Evolutionary conservation across 2,888 invertebrate species (phyloP).

Genomic region (Melikaiella ostensackeni): DNA sequence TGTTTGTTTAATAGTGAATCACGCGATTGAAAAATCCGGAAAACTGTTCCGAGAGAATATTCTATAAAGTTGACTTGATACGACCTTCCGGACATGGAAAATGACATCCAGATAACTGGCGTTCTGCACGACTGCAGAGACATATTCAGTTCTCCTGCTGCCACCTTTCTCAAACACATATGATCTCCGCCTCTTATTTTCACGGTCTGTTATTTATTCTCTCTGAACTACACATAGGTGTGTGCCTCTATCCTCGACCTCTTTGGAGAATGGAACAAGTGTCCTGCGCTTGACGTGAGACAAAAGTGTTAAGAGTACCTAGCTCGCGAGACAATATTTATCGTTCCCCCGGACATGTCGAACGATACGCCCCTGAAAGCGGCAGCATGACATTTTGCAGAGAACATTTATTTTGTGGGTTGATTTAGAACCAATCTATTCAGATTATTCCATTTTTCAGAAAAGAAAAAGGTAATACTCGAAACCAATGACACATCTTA

Average conservation of each 20-base stretch:
- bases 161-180: conserved; percentile 7
- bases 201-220: conserved; percentile 37
- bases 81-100: conserved; percentile 30
- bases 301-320: conserved; percentile 34
- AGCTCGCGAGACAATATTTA: conserved; percentile 32
- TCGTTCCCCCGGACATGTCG: conserved; percentile 34
- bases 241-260: not conserved
- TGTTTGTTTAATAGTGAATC: not conserved
- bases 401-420: not conserved
- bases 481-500: too few species aligned
- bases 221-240: conserved; percentile 23
- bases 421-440: too few species aligned
- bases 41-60: not conserved
- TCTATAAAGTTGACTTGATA: conserved; percentile 23
- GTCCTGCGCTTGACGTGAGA: conserved; percentile 36
- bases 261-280: conserved; percentile 10
- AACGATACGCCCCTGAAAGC: conserved; percentile 19
- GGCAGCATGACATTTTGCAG: conserved; percentile 2
- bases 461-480: too few species aligned
- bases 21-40: not conserved
- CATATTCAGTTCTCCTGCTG: conserved; percentile 19
- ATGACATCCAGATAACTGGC: conserved; percentile 33
- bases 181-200: conserved; percentile 22
- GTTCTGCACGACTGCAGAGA: conserved; percentile 17
- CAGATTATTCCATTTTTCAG: too few species aligned